These are phyloP conservation scores for Drosophila ogumai DNA, from an alignment of 1,140 invertebrate species.

Conservation along the genomic window DNA sequence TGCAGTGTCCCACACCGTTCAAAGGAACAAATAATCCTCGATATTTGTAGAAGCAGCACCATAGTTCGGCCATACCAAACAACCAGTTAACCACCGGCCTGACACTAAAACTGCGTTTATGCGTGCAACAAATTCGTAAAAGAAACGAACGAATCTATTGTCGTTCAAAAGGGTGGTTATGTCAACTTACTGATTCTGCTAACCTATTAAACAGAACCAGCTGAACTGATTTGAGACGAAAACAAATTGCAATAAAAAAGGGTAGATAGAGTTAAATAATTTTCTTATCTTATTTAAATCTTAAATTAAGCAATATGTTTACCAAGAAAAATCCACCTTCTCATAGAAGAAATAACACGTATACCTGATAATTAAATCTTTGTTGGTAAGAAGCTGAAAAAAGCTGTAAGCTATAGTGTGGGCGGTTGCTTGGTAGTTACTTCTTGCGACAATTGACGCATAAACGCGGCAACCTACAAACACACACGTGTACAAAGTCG, in stretches of 20 bases:
- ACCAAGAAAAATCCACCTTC: background rate
- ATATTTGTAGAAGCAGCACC: conserved; percentile 2
- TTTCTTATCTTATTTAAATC: no score
- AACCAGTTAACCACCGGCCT: conserved; percentile 20
- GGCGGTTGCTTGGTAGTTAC: background rate
- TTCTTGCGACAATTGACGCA: conserved; percentile 9
- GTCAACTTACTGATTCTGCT: background rate
- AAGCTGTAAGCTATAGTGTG: background rate
- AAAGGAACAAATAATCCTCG: conserved; percentile 4
- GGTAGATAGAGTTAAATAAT: no score
- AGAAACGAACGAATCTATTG: background rate
- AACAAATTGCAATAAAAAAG: no score
- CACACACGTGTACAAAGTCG: conserved; percentile 42
- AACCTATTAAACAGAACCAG: background rate
- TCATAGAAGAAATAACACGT: background rate
- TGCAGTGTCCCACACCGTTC: conserved; percentile 1
- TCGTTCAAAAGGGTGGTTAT: background rate
- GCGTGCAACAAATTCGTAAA: background rate
- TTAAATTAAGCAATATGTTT: no score
- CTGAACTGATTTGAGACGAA: no score
- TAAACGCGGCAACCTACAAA: conserved; percentile 52
- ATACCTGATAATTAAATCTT: background rate
- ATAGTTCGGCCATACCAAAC: background rate
- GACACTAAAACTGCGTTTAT: conserved; percentile 33
- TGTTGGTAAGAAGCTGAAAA: background rate